Evolutionary conservation across 2,888 invertebrate species (phyloP).

Genomic region (Osmoderma eremita): DNA sequence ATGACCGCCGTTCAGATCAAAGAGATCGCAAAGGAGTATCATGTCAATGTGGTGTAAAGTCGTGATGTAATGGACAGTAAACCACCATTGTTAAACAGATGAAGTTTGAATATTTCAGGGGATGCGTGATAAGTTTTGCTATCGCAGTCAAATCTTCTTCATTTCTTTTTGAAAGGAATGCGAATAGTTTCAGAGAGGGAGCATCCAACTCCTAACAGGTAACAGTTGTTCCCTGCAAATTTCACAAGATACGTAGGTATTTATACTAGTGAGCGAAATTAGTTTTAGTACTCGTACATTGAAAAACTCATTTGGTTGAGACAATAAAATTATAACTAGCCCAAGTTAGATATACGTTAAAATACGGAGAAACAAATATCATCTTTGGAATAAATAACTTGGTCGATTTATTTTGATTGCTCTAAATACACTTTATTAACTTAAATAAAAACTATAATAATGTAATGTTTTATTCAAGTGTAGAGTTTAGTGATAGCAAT

Average conservation of each 20-base stretch:
- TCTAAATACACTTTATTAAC: too few species aligned
- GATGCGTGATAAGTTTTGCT: slow-evolving; percentile 54
- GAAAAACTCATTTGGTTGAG: too few species aligned
- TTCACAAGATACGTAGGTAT: background rate
- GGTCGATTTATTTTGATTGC: too few species aligned
- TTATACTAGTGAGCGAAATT: background rate
- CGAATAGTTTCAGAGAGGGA: background rate
- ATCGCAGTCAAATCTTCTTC: slow-evolving; percentile 56
- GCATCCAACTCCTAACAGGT: background rate
- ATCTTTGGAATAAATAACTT: too few species aligned
- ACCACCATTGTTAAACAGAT: slow-evolving; percentile 52
- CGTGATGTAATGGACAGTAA: slow-evolving; percentile 48
- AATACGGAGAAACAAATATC: too few species aligned
- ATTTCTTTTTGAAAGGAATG: slow-evolving; percentile 18
- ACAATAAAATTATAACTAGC: too few species aligned
- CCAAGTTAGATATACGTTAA: too few species aligned
- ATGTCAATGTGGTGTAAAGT: slow-evolving; percentile 41
- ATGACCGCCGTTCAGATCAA: slow-evolving; percentile 44
- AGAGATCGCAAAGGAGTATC: slow-evolving; percentile 40
- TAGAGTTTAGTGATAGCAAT: too few species aligned
- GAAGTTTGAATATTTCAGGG: slow-evolving; percentile 56
- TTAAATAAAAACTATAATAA: too few species aligned
- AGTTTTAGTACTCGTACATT: too few species aligned
- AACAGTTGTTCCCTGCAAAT: background rate
- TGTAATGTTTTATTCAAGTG: too few species aligned